Base-by-base conservation (phyloP, 2,797 vertebrate genomes). In the Pogonophryne albipinna region DNA sequence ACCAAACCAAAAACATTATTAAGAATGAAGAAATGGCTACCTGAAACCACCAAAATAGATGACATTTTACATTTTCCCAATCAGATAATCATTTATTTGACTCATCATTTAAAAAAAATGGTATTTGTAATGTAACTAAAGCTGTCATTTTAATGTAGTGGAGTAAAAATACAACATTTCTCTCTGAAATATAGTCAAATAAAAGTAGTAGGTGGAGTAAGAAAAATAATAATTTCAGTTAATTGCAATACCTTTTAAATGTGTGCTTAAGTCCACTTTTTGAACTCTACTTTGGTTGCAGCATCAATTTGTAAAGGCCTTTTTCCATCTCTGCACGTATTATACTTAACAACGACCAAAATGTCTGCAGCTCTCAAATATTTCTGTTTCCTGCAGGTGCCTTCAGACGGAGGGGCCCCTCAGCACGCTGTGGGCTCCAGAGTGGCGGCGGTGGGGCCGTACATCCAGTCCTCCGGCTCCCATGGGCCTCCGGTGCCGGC, bases 381-480 rank as follows among this genome's bases (percentile, higher is more conserved):
- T 41, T 2, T 15, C 1, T 2, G 4, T 16, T 58, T 23, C 63
- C 23, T 62, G 12, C 85, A 98, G 97, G 93, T 95, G 85, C 90
- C 93, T 2, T 86, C 94, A 17, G 96, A 97, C 58, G 94, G 94
- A 4, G 91, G 85, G 72, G 88, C 85, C 70, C 85, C 95, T 20
- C 96, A 95, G 74, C 94, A 90, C 10, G 88, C 82, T 0, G 87
- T 69, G n/a, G 90, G 93, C 17, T 95, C 96, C 55, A 94, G 97
- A 2, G 97, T 99, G 81, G 98, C 98, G 0, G 98, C 98, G 0
- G 98, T 99, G 23, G 98, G 97, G 27, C 98, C 98, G 0, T 98
- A 98, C 53, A 97, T 98, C 79, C 97, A 97, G 92, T 96, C 96
- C 0, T 94, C 96, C 71, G 38, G 59, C 63, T 44, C 83, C 16